Evolutionary conservation across 2,888 invertebrate genomes (phyloP).

Genomic region (Eueremaeus valkanovi): DNA sequence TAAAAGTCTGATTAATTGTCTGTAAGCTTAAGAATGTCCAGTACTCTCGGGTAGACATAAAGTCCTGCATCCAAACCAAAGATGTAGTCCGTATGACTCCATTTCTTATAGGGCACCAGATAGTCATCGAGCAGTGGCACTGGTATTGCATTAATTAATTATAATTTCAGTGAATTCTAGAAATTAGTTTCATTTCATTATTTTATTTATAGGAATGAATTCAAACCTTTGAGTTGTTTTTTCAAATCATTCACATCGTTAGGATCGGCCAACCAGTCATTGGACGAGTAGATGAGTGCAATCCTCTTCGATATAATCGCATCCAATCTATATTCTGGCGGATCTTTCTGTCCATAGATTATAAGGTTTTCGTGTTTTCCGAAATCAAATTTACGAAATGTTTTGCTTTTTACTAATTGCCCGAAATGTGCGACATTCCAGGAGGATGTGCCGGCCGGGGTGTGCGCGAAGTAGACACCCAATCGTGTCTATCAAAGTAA

Average conservation of each 20-base stretch:
- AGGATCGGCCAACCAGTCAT: conserved; percentile 54
- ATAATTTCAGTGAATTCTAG: too few relatives aligned
- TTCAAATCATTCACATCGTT: conserved; percentile 46
- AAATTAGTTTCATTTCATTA: too few relatives aligned
- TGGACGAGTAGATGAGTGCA: conserved; percentile 50
- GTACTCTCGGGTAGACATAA: conserved; percentile 16
- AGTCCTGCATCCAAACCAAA: conserved; percentile 36
- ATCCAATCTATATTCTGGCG: conserved; percentile 50
- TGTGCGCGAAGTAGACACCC: conserved; percentile 65
- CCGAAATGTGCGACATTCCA: conserved; percentile 68
- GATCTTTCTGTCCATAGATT: conserved; percentile 58
- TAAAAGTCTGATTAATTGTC: not conserved
- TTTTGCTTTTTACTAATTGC: conserved; percentile 57
- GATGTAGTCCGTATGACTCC: conserved; percentile 43
- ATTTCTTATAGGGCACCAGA: conserved; percentile 33
- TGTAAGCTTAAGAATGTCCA: not conserved
- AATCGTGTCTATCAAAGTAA: conserved; percentile 57
- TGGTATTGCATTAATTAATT: too few relatives aligned
- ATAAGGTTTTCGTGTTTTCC: conserved; percentile 60
- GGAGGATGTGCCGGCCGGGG: conserved; percentile 70
- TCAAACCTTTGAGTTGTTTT: conserved; percentile 50
- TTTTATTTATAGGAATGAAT: too few relatives aligned
- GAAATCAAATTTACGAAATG: conserved; percentile 68
- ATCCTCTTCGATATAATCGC: conserved; percentile 49
- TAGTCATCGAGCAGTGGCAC: conserved; percentile 40